Conservation (phyloP, 2,113 vertebrate species). For the Notarius lentiginosus region DNA sequence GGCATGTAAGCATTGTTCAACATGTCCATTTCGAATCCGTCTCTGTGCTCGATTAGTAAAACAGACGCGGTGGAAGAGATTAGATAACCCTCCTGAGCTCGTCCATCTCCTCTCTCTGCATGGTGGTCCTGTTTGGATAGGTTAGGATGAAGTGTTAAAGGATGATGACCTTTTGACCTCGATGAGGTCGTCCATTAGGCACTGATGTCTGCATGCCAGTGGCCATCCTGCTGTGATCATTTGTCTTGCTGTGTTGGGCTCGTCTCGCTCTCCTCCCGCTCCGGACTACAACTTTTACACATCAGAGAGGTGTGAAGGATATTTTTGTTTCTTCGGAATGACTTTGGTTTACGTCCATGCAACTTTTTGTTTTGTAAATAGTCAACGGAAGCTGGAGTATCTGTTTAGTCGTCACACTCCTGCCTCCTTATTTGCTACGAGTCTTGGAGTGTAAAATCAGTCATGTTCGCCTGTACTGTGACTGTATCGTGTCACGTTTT, state of each 20-base stretch:
- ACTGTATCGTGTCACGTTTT: no score
- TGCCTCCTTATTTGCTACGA: no score
- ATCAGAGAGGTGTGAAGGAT: not conserved
- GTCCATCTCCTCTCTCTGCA: constrained; percentile 42
- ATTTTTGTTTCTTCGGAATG: not conserved
- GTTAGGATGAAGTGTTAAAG: constrained; percentile 19
- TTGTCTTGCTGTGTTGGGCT: constrained; percentile 36
- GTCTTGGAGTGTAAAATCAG: no score
- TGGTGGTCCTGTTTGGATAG: constrained; percentile 54
- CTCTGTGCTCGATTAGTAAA: not conserved
- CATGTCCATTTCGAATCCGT: not conserved
- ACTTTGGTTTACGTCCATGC: no score
- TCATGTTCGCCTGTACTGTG: no score
- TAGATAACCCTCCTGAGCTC: constrained; percentile 9
- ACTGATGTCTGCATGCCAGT: constrained; percentile 27
- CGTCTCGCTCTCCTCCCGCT: constrained; percentile 6
- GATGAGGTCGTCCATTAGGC: constrained; percentile 48
- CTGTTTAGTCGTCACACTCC: no score
- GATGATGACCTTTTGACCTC: constrained; percentile 41
- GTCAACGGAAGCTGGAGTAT: no score
- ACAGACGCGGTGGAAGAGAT: constrained; percentile 5
- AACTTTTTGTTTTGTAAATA: no score
- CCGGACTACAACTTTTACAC: not conserved
- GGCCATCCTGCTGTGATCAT: constrained; percentile 37
- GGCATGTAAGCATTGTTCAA: not conserved